Base-by-base conservation (phyloP, 2,797 vertebrate genomes). In the Cyprinodon diabolis region DNA sequence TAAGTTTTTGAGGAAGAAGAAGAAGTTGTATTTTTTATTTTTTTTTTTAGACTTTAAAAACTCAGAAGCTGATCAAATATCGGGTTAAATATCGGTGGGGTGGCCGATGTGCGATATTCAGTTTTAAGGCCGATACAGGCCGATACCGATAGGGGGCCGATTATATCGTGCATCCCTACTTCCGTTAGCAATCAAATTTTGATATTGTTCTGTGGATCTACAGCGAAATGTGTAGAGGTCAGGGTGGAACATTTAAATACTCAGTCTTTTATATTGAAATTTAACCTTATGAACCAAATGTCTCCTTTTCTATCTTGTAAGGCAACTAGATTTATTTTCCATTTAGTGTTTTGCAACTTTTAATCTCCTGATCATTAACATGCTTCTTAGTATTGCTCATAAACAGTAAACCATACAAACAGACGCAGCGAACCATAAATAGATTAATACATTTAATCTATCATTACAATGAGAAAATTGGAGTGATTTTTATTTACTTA, bases 181-280 rank as follows among this genome's bases (percentile, higher is more conserved):
- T 30, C 66, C 19, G 21, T 43, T 35, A n/a, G 56, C 74, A 56
- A 63, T 40, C 21, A 6, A 19, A 45, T 63, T 79, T 71, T 69
- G 23, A 9, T 51, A 0, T 47, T 73, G 71, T 71, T 65, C 23
- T 69, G 15, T 17, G 43, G 35, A 56, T 69, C 12, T 17, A 63
- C n/a, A 40, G 21, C 12, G 40, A 71, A 51, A 17, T 23, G 62
- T 65, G 40, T 12, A 23, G 21, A 65, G 40, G 12, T 43, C 0
- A 5, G 6, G 8, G 6, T 21, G 4, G 17, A n/a, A 48, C 19
- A 63, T 62, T 21, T 21, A 2, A 7, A 63, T 12, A 1, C 37
- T 40, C 23, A 1, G 4, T 43, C 10, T 43, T 65, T n/a, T 45
- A n/a, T 21, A 13, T 13, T 11, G 6, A 43, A 63, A n/a, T 63